Evolutionary conservation across 2,113 vertebrate species (phyloP), one percentile per base, ranked within the genome.

Genomic region (Lonchura striata): DNA sequence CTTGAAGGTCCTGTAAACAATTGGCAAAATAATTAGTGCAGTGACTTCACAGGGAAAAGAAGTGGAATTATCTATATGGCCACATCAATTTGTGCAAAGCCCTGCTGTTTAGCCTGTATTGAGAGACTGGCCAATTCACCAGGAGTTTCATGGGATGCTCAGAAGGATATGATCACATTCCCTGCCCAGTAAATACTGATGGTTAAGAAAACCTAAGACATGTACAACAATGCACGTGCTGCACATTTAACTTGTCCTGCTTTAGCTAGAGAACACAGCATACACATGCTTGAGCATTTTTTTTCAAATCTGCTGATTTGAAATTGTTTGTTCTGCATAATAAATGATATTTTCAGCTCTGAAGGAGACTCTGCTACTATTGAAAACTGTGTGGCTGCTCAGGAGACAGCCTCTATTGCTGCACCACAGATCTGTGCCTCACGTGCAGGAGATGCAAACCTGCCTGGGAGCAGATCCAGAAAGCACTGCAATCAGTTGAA

Each of bases 1-100:
- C 85, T 72, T 95, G 31, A 66, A 91, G 64, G 46, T 74, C 84
- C 79, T 78, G 79, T 65, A 95, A 82, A 15, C 52, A 80, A 81
- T 13, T 84, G 57, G 65, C 30, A 76, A 97, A 92, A 68, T 57
- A 85, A 91, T 92, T 37, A 88, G 52, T 30, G 65, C 31, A n/a
- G 41, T 69, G n/a, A 69, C 71, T 88, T 65, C 71, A 44, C 41
- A 54, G 21, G 33, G 21, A 81, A 70, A 83, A 56, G 41, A 27
- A 59, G 53, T 2, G 10, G 69, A 66, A 54, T n/a, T n/a, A n/a
- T 56, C 60, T 41, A 1, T 21, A 19, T 10, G 24, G 6, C 15
- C 28, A 4, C 6, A 64, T 50, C 41, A 64, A 39, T 50, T 83
- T 19, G 24, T 33, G 37, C 10, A 8, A 46, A 83, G 47, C 53